These are phyloP conservation scores for Phalacrocorax carbo DNA, from an alignment of 2,113 vertebrate species.

Conservation along the genomic window DNA sequence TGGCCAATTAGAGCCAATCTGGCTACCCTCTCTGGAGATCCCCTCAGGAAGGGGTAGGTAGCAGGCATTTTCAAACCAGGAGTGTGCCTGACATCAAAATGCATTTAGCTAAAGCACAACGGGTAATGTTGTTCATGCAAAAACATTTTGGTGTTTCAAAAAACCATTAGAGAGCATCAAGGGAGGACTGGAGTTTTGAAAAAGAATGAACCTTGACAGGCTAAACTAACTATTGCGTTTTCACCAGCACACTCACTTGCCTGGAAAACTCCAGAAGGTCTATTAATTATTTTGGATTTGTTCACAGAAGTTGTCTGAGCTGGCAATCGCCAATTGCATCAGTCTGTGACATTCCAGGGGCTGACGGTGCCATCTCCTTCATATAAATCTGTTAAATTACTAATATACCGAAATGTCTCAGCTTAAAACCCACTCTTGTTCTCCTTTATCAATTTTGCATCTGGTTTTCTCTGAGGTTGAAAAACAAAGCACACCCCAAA, in stretches of 20 bases:
- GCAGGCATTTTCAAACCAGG: conserved; percentile 26
- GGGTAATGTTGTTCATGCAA: conserved; percentile 64
- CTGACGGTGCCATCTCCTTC: conserved; percentile 18
- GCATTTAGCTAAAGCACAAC: conserved; percentile 68
- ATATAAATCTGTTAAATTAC: conserved; percentile 44
- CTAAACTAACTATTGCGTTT: conserved; percentile 56
- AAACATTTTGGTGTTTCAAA: conserved; percentile 72
- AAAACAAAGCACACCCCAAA: conserved; percentile 56
- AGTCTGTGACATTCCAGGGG: conserved; percentile 31
- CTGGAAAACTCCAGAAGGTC: conserved; percentile 60
- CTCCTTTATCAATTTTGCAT: conserved; percentile 55
- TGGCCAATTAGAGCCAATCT: conserved; percentile 26
- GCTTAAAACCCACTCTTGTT: not conserved
- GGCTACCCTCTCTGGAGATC: conserved; percentile 32
- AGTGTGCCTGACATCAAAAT: conserved; percentile 66
- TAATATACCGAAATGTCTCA: conserved; percentile 17
- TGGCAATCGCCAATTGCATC: conserved; percentile 28
- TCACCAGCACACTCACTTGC: conserved; percentile 15
- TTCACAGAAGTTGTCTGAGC: conserved; percentile 27
- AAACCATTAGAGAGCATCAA: conserved; percentile 73
- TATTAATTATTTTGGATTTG: conserved; percentile 67
- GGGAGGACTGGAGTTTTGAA: conserved; percentile 64
- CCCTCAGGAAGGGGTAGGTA: conserved; percentile 11
- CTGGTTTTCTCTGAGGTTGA: conserved; percentile 38
- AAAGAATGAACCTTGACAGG: conserved; percentile 73